Percentiles rank a stretch among this genome's conserved stretches.
Evolutionary conservation across 2,888 invertebrate genomes (phyloP).

Genomic region (Luperina nickerlii): DNA sequence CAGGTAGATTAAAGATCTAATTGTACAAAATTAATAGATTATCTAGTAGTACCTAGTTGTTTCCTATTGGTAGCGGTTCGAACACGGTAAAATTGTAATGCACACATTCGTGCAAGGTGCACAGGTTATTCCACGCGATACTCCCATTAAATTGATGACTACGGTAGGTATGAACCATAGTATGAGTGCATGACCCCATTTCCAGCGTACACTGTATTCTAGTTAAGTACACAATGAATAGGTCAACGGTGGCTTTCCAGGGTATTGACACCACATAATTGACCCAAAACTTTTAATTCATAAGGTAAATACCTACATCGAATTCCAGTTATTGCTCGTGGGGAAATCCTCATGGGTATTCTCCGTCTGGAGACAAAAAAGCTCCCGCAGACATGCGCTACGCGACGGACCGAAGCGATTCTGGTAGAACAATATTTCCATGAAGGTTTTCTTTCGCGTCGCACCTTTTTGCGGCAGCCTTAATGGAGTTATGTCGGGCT

Average conservation of each 20-base stretch:
- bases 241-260: slow-evolving; percentile 16
- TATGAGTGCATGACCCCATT: slow-evolving; percentile 15
- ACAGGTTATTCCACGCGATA: slow-evolving; percentile 30
- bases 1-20: slow-evolving; percentile 7
- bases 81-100: slow-evolving; percentile 17
- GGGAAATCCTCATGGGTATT: slow-evolving; percentile 1
- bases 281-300: not conserved
- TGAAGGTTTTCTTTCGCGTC: not conserved
- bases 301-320: not conserved
- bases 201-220: slow-evolving; percentile 6
- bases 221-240: slow-evolving; percentile 9
- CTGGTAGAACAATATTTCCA: too few species aligned
- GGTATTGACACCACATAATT: not conserved
- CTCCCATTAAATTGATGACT: slow-evolving; percentile 41
- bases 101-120: slow-evolving; percentile 12
- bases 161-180: not conserved
- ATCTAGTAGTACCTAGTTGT: not conserved
- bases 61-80: not conserved
- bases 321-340: not conserved
- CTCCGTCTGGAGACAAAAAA: not conserved
- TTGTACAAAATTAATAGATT: not conserved
- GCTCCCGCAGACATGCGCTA: too few species aligned
- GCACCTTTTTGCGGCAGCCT: not conserved
- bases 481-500: too few species aligned
- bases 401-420: too few species aligned